phyloP scores from a whole-genome alignment of 2,888 invertebrate species.

The Lochmaea crataegi region DNA sequence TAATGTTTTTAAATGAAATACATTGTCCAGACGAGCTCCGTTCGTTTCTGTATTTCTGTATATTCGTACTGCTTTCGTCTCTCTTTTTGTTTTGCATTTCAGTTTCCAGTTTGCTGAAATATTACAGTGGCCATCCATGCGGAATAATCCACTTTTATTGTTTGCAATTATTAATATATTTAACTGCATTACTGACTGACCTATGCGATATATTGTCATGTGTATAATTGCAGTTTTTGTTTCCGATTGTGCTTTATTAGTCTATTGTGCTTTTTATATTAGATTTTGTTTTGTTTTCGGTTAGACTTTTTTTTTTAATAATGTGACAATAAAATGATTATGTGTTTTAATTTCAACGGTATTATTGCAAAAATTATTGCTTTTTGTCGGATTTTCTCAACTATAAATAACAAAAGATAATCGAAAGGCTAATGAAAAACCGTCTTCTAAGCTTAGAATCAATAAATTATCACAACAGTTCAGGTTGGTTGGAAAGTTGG shows the following conservation, averaged over 20 bases:
- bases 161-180: conserved; percentile 65
- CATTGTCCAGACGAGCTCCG: conserved; percentile 46
- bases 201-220: conserved; percentile 60
- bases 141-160: conserved; percentile 65
- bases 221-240: conserved; percentile 63
- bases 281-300: conserved; percentile 61
- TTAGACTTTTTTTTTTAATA: conserved; percentile 58
- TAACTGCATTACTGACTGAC: conserved; percentile 61
- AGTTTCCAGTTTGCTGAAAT: conserved; percentile 54
- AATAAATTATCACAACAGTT: no score
- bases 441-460: no score
- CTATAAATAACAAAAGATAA: no score
- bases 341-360: conserved; percentile 51
- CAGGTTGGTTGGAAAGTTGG: no score
- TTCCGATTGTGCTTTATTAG: conserved; percentile 62
- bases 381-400: conserved; percentile 22
- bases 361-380: conserved; percentile 40
- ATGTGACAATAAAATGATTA: conserved; percentile 60
- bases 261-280: conserved; percentile 62
- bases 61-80: conserved; percentile 35
- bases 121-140: conserved; percentile 59
- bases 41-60: conserved; percentile 23
- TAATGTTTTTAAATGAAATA: conserved; percentile 51
- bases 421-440: no score
- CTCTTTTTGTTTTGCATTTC: conserved; percentile 50